phyloP scores from a whole-genome alignment of 2,888 invertebrate species.

The Tolmerus cingulatus region DNA sequence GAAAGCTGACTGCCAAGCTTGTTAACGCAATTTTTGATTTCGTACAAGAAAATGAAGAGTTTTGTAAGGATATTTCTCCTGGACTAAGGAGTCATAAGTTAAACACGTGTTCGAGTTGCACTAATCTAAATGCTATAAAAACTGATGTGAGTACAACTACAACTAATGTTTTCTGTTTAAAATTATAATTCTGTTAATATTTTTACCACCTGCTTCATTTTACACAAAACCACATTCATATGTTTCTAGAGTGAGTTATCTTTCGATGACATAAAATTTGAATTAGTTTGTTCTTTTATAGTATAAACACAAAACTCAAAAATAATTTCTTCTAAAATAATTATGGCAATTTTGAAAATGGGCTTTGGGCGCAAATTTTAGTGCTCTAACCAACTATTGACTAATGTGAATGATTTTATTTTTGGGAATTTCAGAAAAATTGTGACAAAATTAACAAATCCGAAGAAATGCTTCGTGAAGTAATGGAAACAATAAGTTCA shows the following conservation, averaged over 20 bases:
- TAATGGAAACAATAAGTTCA: conserved; percentile 56
- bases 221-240: too few relatives aligned
- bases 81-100: conserved; percentile 50
- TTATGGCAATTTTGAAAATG: too few relatives aligned
- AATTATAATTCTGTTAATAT: background rate
- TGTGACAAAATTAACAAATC: conserved; percentile 51
- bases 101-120: background rate
- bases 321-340: too few relatives aligned
- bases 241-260: too few relatives aligned
- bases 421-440: conserved; percentile 46
- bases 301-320: too few relatives aligned
- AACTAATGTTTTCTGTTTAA: background rate
- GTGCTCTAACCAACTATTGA: too few relatives aligned
- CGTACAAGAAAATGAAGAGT: conserved; percentile 54
- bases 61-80: conserved; percentile 53
- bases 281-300: too few relatives aligned
- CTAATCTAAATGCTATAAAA: conserved; percentile 51
- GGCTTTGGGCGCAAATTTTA: too few relatives aligned
- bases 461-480: conserved; percentile 56
- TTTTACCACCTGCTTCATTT: too few relatives aligned
- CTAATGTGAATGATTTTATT: background rate
- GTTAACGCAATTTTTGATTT: conserved; percentile 55
- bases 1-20: conserved; percentile 55
- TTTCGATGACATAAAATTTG: too few relatives aligned
- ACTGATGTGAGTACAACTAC: conserved; percentile 49